Base-by-base conservation (phyloP, 2,888 invertebrate species). In the Chrysina gloriosa region DNA sequence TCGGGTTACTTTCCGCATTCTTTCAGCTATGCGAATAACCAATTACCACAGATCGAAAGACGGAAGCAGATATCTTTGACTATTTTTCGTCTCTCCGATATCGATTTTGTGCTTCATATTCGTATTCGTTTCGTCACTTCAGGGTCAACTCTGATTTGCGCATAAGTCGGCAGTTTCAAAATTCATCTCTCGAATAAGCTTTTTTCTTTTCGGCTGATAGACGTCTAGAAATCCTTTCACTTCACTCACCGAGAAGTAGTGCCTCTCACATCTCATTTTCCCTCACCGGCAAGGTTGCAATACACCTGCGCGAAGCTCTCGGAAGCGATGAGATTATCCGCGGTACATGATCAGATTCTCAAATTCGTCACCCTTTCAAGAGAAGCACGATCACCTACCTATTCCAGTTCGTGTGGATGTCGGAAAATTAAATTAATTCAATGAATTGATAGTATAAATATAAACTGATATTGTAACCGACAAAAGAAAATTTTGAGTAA, bases 321-420 rank as follows among this genome's bases (percentile, higher is more conserved):
- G 63, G 61, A 66, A 68, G 63, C 65, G 54, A 42, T 25, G 54
- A 48, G 70, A 63, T 67, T 68, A 67, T 45, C 47, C 48, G 23
- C 25, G 52, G 64, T 42, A 69, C 69, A 69, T 67, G 69, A 69
- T 69, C 69, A 34, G 69, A 58, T 69, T 69, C n/a, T 67, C 64
- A 48, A 63, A 68, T 68, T 52, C 47, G 34, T 42, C 56, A 42
- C 56, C 56, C 48, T 45, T 56, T n/a, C 19, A 42, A 42, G 42
- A 42, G 19, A 42, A 42, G 16, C 7, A 19, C 42, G 42, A n/a
- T n/a, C n/a, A n/a, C 42, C 42, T 19, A 3, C 4, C 6, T 42
- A 42, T 42, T 42, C 42, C 14, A 14, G 16, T 42, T 19, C 4
- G 7, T 14, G 42, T 42, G 6, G 42, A 42, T 42, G 5, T 14